Evolutionary conservation across 30 jellyfish, hydroid and myxozoan genomes (phyloP).

Genomic region (Nemopilema nomurai): DNA sequence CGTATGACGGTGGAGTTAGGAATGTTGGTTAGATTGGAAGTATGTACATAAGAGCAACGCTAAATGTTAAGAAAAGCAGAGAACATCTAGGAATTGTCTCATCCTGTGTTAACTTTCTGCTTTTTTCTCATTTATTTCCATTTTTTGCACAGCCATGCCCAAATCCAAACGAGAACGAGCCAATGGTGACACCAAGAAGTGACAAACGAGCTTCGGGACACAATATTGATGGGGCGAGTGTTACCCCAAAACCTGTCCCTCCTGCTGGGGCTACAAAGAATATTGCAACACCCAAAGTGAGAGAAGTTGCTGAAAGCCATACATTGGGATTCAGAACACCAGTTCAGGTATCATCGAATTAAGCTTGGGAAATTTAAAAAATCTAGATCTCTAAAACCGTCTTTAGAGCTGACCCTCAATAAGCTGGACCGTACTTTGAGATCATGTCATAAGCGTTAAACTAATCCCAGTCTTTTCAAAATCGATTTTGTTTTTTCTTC

Average conservation of each 20-base stretch:
- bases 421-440: no score
- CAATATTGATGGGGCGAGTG: background rate
- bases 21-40: background rate
- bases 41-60: no score
- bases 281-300: background rate
- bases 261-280: background rate
- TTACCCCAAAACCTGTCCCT: background rate
- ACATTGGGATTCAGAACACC: background rate
- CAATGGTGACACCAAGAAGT: background rate
- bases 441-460: no score
- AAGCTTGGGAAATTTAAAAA: no score
- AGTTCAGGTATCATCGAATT: background rate
- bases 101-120: no score
- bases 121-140: background rate
- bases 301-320: background rate
- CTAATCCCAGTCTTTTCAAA: background rate
- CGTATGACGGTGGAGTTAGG: no score
- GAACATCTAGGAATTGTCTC: no score
- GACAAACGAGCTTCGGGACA: background rate
- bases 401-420: no score
- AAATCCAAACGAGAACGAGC: background rate
- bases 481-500: background rate
- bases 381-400: background rate
- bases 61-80: no score
- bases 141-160: background rate